Evolutionary conservation across 2,113 vertebrate genomes (phyloP), one percentile per base, ranked within the genome.

Genomic region (Eubucco bourcierii): DNA sequence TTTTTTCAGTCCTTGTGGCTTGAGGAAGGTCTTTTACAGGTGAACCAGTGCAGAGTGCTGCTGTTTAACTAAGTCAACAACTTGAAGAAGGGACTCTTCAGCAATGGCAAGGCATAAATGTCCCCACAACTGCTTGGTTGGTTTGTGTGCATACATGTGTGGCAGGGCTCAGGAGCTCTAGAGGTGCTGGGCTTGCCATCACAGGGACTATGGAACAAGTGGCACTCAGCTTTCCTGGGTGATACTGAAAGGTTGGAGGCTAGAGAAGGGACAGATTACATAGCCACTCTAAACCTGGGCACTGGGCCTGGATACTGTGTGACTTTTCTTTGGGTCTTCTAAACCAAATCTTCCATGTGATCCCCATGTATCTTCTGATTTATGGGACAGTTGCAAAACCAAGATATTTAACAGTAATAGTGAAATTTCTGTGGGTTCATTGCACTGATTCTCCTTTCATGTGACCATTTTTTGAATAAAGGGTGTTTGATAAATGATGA

Each of bases 241-340:
- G 0, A 20, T 64, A 29, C 7, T 23, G 72, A 53, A 63, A 74
- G 55, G 24, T 47, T 2, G 0, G 0, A 2, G 34, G 34, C 19
- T 75, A 66, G 37, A 79, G n/a, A 79, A 82, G 37, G 31, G 16
- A 44, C 16, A 46, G 52, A 25, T 23, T 55, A 23, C 2, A 1
- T 17, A 56, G n/a, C 19, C 20, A 9, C 53, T 73, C 29, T 29
- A 44, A 28, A 67, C n/a, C 41, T 60, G 44, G 58, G 23, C 47
- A 10, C 23, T 34, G 73, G 44, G 37, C 25, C 46, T 52, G 31
- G 29, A 13, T 46, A 18, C 41, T 28, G 27, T 53, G 23, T 33
- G 55, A 33, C 58, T 79, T 64, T 82, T 76, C 37, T 61, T 59
- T 29, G 47, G 15, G 39, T 74, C 50, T 29, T 56, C 41, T 37